Conservation (phyloP, 2,888 invertebrate genomes). For the Panorpa germanica region DNA sequence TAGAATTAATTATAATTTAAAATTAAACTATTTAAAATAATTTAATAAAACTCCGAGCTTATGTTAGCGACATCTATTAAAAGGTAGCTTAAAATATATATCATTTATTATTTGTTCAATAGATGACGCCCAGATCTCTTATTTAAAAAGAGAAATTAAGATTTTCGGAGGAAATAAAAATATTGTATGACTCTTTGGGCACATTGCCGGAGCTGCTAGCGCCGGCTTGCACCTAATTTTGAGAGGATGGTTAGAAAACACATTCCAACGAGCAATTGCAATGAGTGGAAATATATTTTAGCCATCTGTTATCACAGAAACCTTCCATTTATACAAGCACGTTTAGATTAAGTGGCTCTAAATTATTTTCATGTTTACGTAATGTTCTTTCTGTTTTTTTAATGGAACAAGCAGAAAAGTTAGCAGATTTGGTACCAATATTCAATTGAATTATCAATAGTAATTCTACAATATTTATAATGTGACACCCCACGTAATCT, state of each 20-base stretch:
- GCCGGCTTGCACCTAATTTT: conserved; percentile 58
- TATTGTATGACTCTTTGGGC: conserved; percentile 60
- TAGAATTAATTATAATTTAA: too few relatives aligned
- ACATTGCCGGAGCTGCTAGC: conserved; percentile 62
- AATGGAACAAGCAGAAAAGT: conserved; percentile 38
- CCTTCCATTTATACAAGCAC: conserved; percentile 39
- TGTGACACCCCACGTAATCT: conserved; percentile 42
- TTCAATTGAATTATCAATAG: conserved; percentile 53
- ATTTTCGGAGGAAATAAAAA: conserved; percentile 56
- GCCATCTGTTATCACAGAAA: conserved; percentile 37
- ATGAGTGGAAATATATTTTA: conserved; percentile 63
- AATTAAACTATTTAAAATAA: too few relatives aligned
- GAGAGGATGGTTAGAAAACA: conserved; percentile 37
- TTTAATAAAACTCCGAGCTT: too few relatives aligned
- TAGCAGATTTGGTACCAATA: conserved; percentile 53
- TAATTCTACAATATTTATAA: conserved; percentile 41
- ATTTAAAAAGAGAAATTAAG: conserved; percentile 52
- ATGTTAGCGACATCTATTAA: too few relatives aligned
- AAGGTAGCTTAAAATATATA: too few relatives aligned
- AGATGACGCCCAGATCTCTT: too few relatives aligned
- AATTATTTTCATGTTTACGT: conserved; percentile 48
- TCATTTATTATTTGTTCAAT: too few relatives aligned
- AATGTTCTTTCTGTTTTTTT: conserved; percentile 37
- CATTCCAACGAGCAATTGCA: conserved; percentile 56
- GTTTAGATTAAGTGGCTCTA: conserved; percentile 40